A percentile compares a stretch with the other conserved stretches of the same genome.
These are phyloP conservation scores for Herpetotheres cachinnans DNA, from an alignment of 2,113 vertebrate genomes.

Conservation along the genomic window DNA sequence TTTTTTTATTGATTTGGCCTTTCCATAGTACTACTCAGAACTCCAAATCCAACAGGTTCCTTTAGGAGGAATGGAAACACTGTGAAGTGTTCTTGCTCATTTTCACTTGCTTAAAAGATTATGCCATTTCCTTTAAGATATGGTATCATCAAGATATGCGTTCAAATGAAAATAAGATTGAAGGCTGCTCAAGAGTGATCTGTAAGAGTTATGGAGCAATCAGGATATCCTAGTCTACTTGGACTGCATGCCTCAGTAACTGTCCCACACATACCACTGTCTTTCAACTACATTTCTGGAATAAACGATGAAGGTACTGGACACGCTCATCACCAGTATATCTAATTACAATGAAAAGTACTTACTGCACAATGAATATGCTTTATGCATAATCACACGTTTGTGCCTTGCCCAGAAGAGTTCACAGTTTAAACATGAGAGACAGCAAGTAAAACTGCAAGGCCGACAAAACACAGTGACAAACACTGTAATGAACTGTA, in stretches of 20 bases:
- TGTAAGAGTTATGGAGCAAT: not conserved
- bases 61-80: not conserved
- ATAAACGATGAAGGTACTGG: not conserved
- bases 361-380: not conserved
- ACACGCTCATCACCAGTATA: not conserved
- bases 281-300: not conserved
- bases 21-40: not conserved
- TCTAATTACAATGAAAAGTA: not conserved
- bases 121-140: not conserved
- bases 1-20: not conserved
- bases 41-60: not conserved
- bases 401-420: not conserved
- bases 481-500: not conserved
- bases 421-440: not conserved
- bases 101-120: not conserved
- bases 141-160: rapidly evolving
- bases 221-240: not conserved
- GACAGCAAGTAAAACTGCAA: not conserved
- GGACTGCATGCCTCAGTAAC: rapidly evolving
- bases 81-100: not conserved
- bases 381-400: not conserved
- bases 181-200: not conserved
- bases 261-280: rapidly evolving
- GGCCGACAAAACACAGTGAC: not conserved
- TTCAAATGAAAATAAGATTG: not conserved